These are phyloP conservation scores for Capreolus pygargus DNA, from an alignment of 2,113 vertebrate genomes.

Conservation along the genomic window DNA sequence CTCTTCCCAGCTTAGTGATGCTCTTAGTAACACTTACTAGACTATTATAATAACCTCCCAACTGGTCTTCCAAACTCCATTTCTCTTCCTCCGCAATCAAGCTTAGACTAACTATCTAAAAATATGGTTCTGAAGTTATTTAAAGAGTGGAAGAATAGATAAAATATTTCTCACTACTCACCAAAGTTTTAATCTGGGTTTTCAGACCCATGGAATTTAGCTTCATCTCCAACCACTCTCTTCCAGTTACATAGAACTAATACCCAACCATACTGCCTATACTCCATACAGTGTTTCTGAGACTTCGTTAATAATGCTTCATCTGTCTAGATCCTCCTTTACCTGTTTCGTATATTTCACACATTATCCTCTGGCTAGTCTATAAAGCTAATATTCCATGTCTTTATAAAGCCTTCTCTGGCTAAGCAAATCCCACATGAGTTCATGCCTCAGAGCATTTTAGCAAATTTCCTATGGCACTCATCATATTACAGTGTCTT, in stretches of 20 bases:
- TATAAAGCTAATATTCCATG: neutral
- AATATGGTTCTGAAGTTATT: neutral
- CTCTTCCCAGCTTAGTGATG: neutral
- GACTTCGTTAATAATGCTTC: neutral
- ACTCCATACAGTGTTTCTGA: neutral
- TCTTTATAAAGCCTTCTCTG: neutral
- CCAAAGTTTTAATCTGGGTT: neutral
- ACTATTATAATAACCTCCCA: neutral
- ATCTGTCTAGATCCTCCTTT: neutral
- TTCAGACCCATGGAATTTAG: neutral
- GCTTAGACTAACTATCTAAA: neutral
- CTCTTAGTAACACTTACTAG: neutral
- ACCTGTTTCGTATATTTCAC: neutral
- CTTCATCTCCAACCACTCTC: neutral
- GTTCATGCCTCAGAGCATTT: neutral
- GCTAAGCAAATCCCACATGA: neutral
- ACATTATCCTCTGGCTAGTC: neutral
- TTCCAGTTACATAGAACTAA: neutral
- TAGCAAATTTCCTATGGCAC: neutral
- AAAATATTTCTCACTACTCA: neutral
- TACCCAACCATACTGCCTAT: neutral
- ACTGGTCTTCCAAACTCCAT: neutral
- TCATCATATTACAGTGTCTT: neutral
- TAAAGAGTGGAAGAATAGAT: neutral
- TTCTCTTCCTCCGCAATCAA: neutral